Base-by-base conservation (phyloP, 2,888 invertebrate genomes). In the Drosophila silvestris region DNA sequence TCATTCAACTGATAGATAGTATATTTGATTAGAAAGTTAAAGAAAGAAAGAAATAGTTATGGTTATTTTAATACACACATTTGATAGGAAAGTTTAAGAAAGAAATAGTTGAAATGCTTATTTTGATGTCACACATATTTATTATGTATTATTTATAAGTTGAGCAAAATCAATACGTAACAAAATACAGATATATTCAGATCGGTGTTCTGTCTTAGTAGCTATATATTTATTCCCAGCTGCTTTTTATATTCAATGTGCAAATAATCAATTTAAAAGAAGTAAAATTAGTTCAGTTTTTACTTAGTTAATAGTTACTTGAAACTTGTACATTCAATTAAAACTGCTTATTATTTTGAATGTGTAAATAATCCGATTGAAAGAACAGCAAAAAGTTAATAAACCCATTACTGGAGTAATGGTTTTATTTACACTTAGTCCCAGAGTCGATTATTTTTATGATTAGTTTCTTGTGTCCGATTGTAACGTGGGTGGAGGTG, bases 401-500 rank as follows among this genome's bases (percentile, higher is more conserved):
- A 22, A 22, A 7, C 22, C 47, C 47, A 47, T 47, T 14, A 47
- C 14, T 37, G 19, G n/a, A 62, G 14, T 28, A 22, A 47, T 47
- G 22, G 2, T 47, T 47, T 47, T 47, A 26, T 26, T 47, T 1
- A 16, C 39, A 10, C 51, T 51, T 28, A 51, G 22, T 14, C 51
- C 51, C 65, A 56, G 51, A 51, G 57, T 44, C 39, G 26, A 53
- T 58, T 79, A 77, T 74, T 75, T 83, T 82, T 74, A 77, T 70
- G 74, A 41, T 28, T 75, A 63, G 35, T 35, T 35, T 35, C 0
- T 16, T 35, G 65, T 58, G 44, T 16, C 5, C 59, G 62, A 37
- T 63, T 65, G 33, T 71, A 7, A 63, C 71, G 81, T 91, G 82
- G 91, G 89, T 81, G 91, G 70, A 81, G 85, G 90, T 89, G 83